Evolutionary conservation across 1,140 invertebrate species (phyloP).

Genomic region (Eurosta solidaginis): DNA sequence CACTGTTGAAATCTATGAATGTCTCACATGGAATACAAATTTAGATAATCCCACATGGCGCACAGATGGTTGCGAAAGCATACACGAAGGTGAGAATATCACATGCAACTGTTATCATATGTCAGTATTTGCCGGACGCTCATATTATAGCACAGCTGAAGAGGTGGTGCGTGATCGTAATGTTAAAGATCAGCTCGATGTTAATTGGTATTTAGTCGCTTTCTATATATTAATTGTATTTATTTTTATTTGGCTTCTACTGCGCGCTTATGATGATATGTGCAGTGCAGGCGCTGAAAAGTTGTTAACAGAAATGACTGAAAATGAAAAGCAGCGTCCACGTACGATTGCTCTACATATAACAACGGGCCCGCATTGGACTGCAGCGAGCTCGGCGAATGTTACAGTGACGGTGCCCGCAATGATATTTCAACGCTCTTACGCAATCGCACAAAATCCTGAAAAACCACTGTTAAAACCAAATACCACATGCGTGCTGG

Average conservation of each 20-base stretch:
- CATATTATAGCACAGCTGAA: background rate
- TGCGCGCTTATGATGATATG: background rate
- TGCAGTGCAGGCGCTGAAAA: too few species aligned
- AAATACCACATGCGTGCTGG: background rate
- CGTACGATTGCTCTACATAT: background rate
- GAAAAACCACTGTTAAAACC: background rate
- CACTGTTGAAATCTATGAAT: background rate
- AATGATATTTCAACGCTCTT: background rate
- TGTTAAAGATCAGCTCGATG: background rate
- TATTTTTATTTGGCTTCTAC: background rate
- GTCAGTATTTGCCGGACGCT: background rate
- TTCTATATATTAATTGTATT: background rate
- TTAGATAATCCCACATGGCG: background rate
- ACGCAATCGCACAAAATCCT: background rate
- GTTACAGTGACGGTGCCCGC: background rate
- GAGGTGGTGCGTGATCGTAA: background rate
- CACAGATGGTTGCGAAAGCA: background rate
- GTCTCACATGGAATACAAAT: background rate
- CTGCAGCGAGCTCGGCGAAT: background rate
- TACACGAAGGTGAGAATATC: background rate
- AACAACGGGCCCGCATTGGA: background rate
- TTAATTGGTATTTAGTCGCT: background rate
- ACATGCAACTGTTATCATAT: background rate
- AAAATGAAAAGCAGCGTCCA: background rate
- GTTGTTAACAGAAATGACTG: background rate